Evolutionary conservation across 1,140 invertebrate species (phyloP), one percentile per base, ranked within the genome.

Genomic region (Planococcus citri): DNA sequence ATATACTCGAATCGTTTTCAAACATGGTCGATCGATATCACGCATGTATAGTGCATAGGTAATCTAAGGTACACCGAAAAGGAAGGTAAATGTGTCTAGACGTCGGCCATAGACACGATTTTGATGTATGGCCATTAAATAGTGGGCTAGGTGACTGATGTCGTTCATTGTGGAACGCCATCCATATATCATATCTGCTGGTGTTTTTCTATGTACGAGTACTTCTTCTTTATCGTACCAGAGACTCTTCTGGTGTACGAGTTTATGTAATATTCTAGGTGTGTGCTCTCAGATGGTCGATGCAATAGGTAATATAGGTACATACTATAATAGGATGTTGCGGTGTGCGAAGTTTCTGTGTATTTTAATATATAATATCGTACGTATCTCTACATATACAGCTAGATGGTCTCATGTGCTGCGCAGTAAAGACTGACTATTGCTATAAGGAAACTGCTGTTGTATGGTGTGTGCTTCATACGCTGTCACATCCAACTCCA

Each of bases 121-220:
- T 51, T 51, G 41, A 51, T 51, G 17, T 51, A 51, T 51, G 41
- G 41, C 41, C 41, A 51, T 51, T 51, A 51, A 37, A 51, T 51
- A 51, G 41, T 51, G 41, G 41, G 41, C 41, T 51, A 51, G 41
- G 41, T 51, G 41, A 51, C 6, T 51, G 41, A 51, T 51, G 41
- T 51, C 41, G 41, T 51, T 51, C 41, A 20, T 51, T 51, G 41
- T 51, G 41, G n/a, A 51, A 51, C 41, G 10, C 41, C 6, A 20
- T 2, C 41, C 17, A 51, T 51, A 51, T n/a, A 51, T 51, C 41
- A 51, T 51, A 51, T 51, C 41, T 6, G 33, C 14, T 14, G 33
- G 10, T 20, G 41, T 51, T 51, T 20, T 51, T 51, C 17, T 51
- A 51, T 51, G n/a, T n/a, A n/a, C n/a, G n/a, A n/a, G n/a, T n/a